Percentiles rank a stretch among this genome's conserved stretches.
Evolutionary conservation across 2,797 vertebrate species (phyloP).

Genomic region (Manis pentadactyla): DNA sequence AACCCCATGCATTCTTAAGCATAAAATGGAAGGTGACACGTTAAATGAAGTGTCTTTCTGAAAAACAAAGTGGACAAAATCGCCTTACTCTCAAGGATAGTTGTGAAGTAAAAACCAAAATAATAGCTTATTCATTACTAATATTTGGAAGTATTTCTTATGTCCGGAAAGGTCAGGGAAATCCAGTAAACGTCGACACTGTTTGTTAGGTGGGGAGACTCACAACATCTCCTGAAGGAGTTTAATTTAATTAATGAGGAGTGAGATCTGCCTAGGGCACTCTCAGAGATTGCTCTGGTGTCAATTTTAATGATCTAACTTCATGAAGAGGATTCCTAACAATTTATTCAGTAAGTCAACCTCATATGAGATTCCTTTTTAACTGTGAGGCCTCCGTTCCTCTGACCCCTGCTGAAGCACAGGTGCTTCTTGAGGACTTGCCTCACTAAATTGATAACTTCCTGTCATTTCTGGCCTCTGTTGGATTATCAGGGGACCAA

Average conservation of each 20-base stretch:
- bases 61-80: constrained; percentile 71
- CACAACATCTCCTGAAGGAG: constrained; percentile 62
- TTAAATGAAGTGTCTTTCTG: constrained; percentile 78
- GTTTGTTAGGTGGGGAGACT: constrained; percentile 53
- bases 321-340: constrained; percentile 68
- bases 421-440: not conserved
- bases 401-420: not conserved
- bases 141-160: constrained; percentile 70
- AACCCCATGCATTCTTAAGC: constrained; percentile 65
- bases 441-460: not conserved
- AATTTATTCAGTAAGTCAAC: constrained; percentile 62
- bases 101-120: constrained; percentile 32
- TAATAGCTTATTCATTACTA: constrained; percentile 59
- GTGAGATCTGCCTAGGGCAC: constrained; percentile 68
- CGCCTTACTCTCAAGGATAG: constrained; percentile 25
- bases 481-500: not conserved
- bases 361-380: constrained; percentile 65
- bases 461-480: not conserved
- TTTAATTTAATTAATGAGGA: constrained; percentile 75
- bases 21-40: constrained; percentile 65
- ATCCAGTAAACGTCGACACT: constrained; percentile 69
- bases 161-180: constrained; percentile 73
- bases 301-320: constrained; percentile 79
- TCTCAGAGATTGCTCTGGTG: constrained; percentile 65
- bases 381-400: constrained; percentile 44